A percentile compares a stretch with the other conserved stretches of the same genome.
Conservation (phyloP, 2,888 invertebrate species). For the Apamea anceps region DNA sequence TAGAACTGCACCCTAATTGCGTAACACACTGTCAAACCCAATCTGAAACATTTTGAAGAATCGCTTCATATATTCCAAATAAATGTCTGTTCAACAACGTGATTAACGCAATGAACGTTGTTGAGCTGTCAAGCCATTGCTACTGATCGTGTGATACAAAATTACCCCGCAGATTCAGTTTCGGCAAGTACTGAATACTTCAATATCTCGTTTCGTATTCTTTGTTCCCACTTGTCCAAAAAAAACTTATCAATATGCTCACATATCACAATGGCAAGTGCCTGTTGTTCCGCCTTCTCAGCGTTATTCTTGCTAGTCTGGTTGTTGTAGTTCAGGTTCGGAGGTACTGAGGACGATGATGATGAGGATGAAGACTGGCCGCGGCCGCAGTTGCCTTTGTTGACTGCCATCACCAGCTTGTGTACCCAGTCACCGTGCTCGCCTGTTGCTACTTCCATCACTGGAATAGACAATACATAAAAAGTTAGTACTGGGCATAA, state of each 20-base stretch:
- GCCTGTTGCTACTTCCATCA: conserved; percentile 98
- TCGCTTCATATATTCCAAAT: too few species aligned
- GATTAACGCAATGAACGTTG: too few species aligned
- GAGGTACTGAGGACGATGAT: conserved; percentile 83
- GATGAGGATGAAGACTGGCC: conserved; percentile 82
- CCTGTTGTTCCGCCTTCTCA: conserved; percentile 78
- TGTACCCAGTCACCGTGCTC: conserved; percentile 98
- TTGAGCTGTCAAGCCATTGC: too few species aligned
- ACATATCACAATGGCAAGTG: conserved; percentile 84
- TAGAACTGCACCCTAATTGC: neutral
- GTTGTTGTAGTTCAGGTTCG: conserved; percentile 86
- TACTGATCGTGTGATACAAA: too few species aligned
- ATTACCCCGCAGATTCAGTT: neutral
- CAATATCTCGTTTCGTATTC: neutral
- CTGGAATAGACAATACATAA: conserved; percentile 86
- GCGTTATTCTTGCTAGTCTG: conserved; percentile 90
- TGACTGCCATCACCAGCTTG: conserved; percentile 95
- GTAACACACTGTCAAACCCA: too few species aligned
- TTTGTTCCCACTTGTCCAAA: neutral
- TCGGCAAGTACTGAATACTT: neutral
- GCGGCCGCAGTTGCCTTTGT: conserved; percentile 93
- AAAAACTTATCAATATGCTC: conserved; percentile 1
- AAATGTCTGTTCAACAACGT: too few species aligned
- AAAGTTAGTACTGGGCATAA: neutral
- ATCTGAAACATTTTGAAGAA: too few species aligned